A percentile compares a stretch with the other conserved stretches of the same genome.
phyloP scores from a whole-genome alignment of 2,888 invertebrate genomes.

The Zaprionus bogoriensis region DNA sequence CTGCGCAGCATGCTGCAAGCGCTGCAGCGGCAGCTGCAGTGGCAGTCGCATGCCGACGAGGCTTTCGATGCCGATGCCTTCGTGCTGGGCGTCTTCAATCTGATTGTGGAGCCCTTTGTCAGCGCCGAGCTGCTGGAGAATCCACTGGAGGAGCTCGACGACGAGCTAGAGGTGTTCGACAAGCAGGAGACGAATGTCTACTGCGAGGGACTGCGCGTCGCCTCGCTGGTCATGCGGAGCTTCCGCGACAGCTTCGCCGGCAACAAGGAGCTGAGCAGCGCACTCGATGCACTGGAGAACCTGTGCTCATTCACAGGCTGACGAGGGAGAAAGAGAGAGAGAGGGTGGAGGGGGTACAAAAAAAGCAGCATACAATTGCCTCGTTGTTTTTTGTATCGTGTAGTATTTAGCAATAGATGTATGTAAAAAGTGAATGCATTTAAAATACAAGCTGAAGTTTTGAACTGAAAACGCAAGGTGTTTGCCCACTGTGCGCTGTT shows the following conservation, averaged over 20 bases:
- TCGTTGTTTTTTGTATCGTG: no score
- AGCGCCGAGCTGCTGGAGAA: slow-evolving; percentile 16
- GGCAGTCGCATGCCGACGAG: no score
- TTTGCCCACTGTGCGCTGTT: no score
- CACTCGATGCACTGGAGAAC: slow-evolving; percentile 8
- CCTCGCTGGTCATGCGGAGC: slow-evolving; percentile 56
- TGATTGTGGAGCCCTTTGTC: slow-evolving; percentile 65
- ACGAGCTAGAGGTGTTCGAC: slow-evolving; percentile 73
- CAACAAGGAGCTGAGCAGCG: slow-evolving; percentile 50
- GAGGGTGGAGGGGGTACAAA: not conserved
- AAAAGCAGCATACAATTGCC: not conserved
- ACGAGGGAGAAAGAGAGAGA: not conserved
- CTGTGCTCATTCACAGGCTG: not conserved
- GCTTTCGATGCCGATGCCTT: slow-evolving; percentile 52
- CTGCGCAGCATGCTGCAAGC: slow-evolving; percentile 56
- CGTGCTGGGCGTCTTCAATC: slow-evolving; percentile 67
- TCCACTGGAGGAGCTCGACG: not conserved
- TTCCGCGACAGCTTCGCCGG: slow-evolving; percentile 59
- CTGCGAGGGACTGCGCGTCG: slow-evolving; percentile 74
- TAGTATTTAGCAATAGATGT: no score
- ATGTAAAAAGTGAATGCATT: no score
- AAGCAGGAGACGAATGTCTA: slow-evolving; percentile 80
- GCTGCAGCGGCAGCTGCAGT: no score
- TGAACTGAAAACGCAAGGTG: no score
- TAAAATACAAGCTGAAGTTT: no score